Percentiles rank a stretch among this genome's conserved stretches.
Evolutionary conservation across 2,113 vertebrate genomes (phyloP).

Genomic region (Macaca fascicularis): DNA sequence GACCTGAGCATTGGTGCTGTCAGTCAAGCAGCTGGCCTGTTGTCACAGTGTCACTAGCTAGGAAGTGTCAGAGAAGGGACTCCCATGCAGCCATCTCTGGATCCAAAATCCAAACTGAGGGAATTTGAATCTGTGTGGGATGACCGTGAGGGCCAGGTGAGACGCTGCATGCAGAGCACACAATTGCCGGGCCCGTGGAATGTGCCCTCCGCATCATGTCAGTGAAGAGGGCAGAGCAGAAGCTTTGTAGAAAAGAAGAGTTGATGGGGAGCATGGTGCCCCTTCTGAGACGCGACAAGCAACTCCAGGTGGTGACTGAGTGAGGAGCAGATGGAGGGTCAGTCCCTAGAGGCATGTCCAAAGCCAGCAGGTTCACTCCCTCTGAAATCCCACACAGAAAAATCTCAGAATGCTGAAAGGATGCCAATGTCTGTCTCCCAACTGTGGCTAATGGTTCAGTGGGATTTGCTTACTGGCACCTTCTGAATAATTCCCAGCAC

Average conservation of each 20-base stretch:
- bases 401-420: neutral
- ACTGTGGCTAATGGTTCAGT: neutral
- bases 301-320: rapidly evolving
- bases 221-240: neutral
- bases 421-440: rapidly evolving
- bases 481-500: neutral
- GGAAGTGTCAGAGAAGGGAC: neutral
- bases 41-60: neutral
- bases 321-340: rapidly evolving
- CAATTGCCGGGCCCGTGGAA: rapidly evolving
- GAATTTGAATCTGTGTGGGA: neutral
- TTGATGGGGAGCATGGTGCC: neutral
- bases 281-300: no score
- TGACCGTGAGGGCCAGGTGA: neutral
- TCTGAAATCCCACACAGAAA: rapidly evolving
- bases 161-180: rapidly evolving
- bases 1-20: neutral
- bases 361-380: neutral
- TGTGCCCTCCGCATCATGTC: no score
- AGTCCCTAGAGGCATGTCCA: rapidly evolving
- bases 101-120: neutral
- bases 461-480: rapidly evolving
- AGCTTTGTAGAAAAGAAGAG: no score
- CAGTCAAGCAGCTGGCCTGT: neutral
- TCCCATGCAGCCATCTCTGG: neutral